Conservation (phyloP, 2,113 vertebrate species). For the Cryptotis parvus region DNA sequence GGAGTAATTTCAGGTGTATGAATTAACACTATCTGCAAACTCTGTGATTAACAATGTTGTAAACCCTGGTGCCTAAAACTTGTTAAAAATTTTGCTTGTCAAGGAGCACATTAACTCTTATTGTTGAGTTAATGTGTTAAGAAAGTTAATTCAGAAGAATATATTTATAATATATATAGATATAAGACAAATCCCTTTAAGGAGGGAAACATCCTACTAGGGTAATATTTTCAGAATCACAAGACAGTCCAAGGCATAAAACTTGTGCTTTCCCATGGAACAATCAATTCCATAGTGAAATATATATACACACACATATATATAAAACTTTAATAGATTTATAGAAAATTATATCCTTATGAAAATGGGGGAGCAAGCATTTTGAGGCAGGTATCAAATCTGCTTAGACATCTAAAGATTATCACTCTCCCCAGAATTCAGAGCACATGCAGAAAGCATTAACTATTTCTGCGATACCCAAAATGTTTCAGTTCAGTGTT, state of each 20-base stretch:
- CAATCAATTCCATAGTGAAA: not conserved
- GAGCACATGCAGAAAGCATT: not conserved
- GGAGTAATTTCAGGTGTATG: not conserved
- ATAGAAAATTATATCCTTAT: not conserved
- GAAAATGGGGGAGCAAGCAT: not conserved
- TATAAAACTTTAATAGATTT: not conserved
- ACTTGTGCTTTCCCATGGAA: not conserved
- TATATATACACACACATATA: no score
- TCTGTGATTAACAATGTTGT: no score
- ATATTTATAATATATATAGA: not conserved
- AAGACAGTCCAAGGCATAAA: no score
- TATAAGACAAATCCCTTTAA: not conserved
- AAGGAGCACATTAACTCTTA: not conserved
- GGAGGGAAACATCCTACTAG: not conserved
- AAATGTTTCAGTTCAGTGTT: not conserved
- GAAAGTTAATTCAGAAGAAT: not conserved
- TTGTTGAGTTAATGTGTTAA: not conserved
- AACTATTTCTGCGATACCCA: not conserved
- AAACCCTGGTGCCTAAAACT: no score
- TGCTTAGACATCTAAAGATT: not conserved
- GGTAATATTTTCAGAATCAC: not conserved
- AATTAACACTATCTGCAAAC: not conserved
- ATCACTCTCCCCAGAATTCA: not conserved
- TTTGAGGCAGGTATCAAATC: not conserved
- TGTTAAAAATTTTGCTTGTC: not conserved